These are phyloP conservation scores for Oxyruncus cristatus DNA, from an alignment of 2,113 vertebrate species.

Conservation along the genomic window DNA sequence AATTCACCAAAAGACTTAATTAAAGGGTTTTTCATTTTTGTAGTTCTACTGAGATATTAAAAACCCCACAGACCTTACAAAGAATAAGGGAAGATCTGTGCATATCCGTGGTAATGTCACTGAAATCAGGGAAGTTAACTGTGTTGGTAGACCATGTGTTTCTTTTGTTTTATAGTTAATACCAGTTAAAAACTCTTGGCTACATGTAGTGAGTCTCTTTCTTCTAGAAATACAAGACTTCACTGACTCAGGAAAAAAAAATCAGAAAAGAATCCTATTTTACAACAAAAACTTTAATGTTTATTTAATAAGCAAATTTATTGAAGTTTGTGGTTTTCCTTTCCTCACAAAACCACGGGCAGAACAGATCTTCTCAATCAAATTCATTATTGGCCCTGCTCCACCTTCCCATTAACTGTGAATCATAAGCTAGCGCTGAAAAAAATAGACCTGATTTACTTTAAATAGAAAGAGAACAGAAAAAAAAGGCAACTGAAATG, in stretches of 20 bases:
- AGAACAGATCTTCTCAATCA: constrained; percentile 8
- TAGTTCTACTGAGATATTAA: not conserved
- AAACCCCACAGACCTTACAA: not conserved
- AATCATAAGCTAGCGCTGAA: not conserved
- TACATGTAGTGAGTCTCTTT: not conserved
- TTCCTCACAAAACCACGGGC: not conserved
- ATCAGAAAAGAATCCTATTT: not conserved
- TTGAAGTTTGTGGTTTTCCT: not conserved
- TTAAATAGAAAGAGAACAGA: constrained; percentile 4
- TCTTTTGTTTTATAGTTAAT: not conserved
- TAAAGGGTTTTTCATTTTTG: not conserved
- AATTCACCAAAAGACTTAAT: not conserved
- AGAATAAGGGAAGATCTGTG: not conserved
- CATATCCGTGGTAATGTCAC: not conserved
- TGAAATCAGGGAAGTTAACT: not conserved
- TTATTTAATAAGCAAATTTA: constrained; percentile 27
- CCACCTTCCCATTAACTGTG: not conserved
- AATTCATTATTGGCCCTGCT: not conserved
- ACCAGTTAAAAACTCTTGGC: not conserved
- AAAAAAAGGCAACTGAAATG: constrained; percentile 1
- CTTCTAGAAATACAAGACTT: not conserved
- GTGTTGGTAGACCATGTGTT: not conserved
- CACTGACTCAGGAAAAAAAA: not conserved
- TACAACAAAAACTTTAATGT: not conserved
- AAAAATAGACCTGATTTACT: not conserved